These are phyloP conservation scores for Plectus sambesii DNA, from an alignment of 1,140 invertebrate species.

Conservation along the genomic window DNA sequence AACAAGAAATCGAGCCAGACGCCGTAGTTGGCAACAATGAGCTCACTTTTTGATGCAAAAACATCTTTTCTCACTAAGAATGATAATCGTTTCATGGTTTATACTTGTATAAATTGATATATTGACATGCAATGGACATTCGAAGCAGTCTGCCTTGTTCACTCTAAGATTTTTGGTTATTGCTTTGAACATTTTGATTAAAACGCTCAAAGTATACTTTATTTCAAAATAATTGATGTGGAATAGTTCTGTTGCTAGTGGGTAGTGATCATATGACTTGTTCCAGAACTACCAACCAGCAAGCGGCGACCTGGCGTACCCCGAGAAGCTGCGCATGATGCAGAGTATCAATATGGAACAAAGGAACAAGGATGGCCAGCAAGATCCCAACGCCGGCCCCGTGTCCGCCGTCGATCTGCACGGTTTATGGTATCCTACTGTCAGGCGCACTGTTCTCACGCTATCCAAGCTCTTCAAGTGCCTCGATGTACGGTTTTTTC, in stretches of 20 bases:
- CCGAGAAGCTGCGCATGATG: conserved; percentile 95
- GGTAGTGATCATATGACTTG: not conserved
- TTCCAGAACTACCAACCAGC: conserved; percentile 65
- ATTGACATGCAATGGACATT: too few species aligned
- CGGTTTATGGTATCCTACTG: conserved; percentile 99
- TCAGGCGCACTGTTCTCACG: conserved; percentile 81
- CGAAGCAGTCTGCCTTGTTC: too few species aligned
- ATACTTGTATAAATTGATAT: too few species aligned
- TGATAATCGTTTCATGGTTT: too few species aligned
- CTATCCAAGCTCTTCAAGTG: conserved; percentile 86
- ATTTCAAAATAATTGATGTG: too few species aligned
- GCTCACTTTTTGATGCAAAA: too few species aligned
- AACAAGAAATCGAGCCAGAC: too few species aligned
- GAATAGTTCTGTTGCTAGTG: not conserved
- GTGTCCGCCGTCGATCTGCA: conserved; percentile 83
- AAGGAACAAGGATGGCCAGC: conserved; percentile 1
- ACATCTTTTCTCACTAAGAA: too few species aligned
- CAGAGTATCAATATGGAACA: conserved; percentile 40
- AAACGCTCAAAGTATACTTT: too few species aligned
- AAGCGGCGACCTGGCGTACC: conserved; percentile 88
- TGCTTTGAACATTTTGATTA: too few species aligned
- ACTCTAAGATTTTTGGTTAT: too few species aligned
- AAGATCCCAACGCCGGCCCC: conserved; percentile 32
- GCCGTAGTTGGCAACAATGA: too few species aligned
- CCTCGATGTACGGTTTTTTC: conserved; percentile 62